Percentiles rank a stretch among this genome's conserved stretches.
phyloP scores from a whole-genome alignment of 2,113 vertebrate species.

The Scalopus aquaticus region DNA sequence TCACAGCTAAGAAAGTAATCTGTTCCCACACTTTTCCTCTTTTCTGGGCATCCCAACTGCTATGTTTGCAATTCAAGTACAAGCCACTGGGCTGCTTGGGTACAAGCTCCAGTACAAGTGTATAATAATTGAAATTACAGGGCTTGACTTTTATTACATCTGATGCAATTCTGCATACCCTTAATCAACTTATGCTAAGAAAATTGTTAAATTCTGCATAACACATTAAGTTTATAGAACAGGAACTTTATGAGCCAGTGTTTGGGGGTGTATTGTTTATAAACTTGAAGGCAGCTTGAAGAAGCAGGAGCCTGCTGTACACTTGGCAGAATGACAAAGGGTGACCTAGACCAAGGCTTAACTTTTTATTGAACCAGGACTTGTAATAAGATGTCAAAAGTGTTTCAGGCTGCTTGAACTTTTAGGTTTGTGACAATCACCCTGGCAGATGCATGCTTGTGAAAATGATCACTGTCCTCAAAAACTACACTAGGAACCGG shows the following conservation, averaged over 20 bases:
- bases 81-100: not conserved
- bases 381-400: not conserved
- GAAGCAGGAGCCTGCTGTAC: not conserved
- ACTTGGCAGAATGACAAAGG: not conserved
- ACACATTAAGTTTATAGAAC: not conserved
- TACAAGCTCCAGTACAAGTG: slow-evolving; percentile 6
- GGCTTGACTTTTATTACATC: slow-evolving; percentile 46
- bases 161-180: slow-evolving; percentile 23
- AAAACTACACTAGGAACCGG: not conserved
- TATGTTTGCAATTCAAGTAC: not conserved
- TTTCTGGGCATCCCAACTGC: not conserved
- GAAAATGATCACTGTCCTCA: not conserved
- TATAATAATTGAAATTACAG: slow-evolving; percentile 60
- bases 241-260: slow-evolving; percentile 38
- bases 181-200: slow-evolving; percentile 60
- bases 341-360: not conserved
- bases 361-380: not conserved
- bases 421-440: not conserved
- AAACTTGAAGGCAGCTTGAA: not conserved
- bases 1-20: not conserved
- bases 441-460: not conserved
- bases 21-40: not conserved
- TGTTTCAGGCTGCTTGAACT: not conserved
- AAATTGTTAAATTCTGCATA: slow-evolving; percentile 42
- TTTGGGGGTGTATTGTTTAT: slow-evolving; percentile 7